phyloP scores from a whole-genome alignment of 1,140 invertebrate species.

The Platyscapa corneri region DNA sequence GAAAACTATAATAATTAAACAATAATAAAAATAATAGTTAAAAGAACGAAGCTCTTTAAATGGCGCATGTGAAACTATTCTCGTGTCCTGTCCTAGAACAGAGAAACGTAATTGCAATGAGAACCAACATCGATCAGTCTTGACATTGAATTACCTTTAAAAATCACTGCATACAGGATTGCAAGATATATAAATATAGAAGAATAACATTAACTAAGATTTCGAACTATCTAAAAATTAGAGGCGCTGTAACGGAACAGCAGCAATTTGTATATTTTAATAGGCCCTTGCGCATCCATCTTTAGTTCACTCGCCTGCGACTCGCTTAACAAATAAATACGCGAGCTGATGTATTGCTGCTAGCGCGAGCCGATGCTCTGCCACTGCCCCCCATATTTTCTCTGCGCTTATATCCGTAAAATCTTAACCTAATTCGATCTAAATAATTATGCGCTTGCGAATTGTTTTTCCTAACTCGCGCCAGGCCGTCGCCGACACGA shows the following conservation, averaged over 20 bases:
- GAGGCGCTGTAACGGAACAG: slow-evolving; percentile 37
- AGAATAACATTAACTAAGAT: slow-evolving; percentile 69
- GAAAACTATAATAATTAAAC: slow-evolving; percentile 38
- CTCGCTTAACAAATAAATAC: slow-evolving; percentile 40
- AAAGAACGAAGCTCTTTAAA: slow-evolving; percentile 49
- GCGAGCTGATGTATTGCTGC: too few relatives aligned
- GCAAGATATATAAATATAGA: slow-evolving; percentile 71
- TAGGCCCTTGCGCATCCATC: slow-evolving; percentile 57
- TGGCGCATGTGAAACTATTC: slow-evolving; percentile 38
- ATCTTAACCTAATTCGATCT: too few relatives aligned
- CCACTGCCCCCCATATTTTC: too few relatives aligned
- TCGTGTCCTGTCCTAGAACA: slow-evolving; percentile 34
- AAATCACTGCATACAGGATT: slow-evolving; percentile 64
- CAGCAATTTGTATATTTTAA: slow-evolving; percentile 54
- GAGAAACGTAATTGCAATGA: slow-evolving; percentile 47
- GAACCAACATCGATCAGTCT: slow-evolving; percentile 72
- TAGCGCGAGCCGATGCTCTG: too few relatives aligned
- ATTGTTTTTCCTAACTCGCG: too few relatives aligned
- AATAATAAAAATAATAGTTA: slow-evolving; percentile 45
- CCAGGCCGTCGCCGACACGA: too few relatives aligned
- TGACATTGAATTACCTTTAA: slow-evolving; percentile 69
- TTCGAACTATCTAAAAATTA: slow-evolving; percentile 63
- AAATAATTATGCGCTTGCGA: too few relatives aligned
- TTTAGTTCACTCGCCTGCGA: slow-evolving; percentile 22
- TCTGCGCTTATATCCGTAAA: too few relatives aligned